Percentiles rank a stretch among this genome's conserved stretches.
phyloP scores from a whole-genome alignment of 2,797 vertebrate species.

The Sebastiscus tertius region DNA sequence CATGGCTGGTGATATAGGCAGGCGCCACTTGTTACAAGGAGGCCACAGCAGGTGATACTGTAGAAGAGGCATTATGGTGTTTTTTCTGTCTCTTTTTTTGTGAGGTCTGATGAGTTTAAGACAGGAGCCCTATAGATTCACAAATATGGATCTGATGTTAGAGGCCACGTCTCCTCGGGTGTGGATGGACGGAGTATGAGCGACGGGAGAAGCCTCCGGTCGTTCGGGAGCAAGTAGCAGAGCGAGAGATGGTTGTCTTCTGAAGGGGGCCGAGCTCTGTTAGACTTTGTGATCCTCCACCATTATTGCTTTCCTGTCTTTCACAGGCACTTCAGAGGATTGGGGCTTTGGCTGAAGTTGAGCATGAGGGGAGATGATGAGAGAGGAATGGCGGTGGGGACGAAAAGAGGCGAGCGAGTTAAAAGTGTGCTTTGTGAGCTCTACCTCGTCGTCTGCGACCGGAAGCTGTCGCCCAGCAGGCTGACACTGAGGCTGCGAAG shows the following conservation, averaged over 20 bases:
- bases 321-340: constrained; percentile 82
- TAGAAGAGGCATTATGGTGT: constrained; percentile 80
- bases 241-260: constrained; percentile 5
- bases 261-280: constrained; percentile 24
- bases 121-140: constrained; percentile 70
- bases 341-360: constrained; percentile 75
- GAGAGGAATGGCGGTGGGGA: not conserved
- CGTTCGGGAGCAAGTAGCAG: not conserved
- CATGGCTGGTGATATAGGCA: constrained; percentile 68
- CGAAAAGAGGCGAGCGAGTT: constrained; percentile 16
- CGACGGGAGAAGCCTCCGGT: not conserved
- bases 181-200: constrained; percentile 39
- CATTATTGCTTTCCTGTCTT: constrained; percentile 78
- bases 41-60: constrained; percentile 78
- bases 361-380: constrained; percentile 42
- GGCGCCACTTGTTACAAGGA: constrained; percentile 61
- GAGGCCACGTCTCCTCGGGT: constrained; percentile 15
- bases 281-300: constrained; percentile 35
- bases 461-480: constrained; percentile 38
- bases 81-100: constrained; percentile 58
- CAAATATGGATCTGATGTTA: constrained; percentile 29
- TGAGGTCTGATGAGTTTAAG: constrained; percentile 69
- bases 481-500: constrained; percentile 36
- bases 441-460: constrained; percentile 34
- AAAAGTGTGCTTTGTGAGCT: constrained; percentile 66